phyloP scores from a whole-genome alignment of 2,888 invertebrate genomes.

The Noctua comes region DNA sequence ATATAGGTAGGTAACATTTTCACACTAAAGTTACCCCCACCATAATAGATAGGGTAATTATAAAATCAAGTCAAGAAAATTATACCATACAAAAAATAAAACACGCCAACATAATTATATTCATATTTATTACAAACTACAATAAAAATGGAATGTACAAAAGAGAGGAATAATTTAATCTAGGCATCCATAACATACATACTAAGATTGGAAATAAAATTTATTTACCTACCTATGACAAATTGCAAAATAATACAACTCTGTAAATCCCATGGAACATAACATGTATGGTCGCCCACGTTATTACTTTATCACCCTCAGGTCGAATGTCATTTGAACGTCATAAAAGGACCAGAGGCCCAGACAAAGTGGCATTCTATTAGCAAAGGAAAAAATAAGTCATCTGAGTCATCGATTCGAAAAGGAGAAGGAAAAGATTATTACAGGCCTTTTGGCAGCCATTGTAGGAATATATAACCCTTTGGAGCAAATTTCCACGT shows the following conservation, averaged over 20 bases:
- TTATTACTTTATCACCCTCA: background rate
- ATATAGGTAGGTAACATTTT: too few relatives aligned
- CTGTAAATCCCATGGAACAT: background rate
- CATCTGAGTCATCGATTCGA: too few relatives aligned
- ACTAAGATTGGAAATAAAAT: background rate
- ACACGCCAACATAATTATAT: background rate
- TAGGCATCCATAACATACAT: constrained; percentile 22
- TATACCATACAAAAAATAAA: background rate
- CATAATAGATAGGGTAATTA: background rate
- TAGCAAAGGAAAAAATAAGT: background rate
- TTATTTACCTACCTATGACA: background rate
- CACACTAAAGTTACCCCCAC: too few relatives aligned
- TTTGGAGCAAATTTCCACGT: background rate
- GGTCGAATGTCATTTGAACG: background rate
- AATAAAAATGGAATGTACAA: constrained; percentile 63
- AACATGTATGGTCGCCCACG: background rate
- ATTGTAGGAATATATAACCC: background rate
- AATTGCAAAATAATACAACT: background rate
- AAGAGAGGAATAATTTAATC: constrained; percentile 61
- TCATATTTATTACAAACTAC: constrained; percentile 56
- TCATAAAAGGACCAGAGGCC: background rate
- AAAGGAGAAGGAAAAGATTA: too few relatives aligned
- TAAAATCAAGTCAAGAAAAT: background rate
- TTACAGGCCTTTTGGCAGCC: background rate
- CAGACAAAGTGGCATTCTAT: background rate